Conservation (phyloP, 1,140 invertebrate species). For the Pseudomyrmex cubaensis region DNA sequence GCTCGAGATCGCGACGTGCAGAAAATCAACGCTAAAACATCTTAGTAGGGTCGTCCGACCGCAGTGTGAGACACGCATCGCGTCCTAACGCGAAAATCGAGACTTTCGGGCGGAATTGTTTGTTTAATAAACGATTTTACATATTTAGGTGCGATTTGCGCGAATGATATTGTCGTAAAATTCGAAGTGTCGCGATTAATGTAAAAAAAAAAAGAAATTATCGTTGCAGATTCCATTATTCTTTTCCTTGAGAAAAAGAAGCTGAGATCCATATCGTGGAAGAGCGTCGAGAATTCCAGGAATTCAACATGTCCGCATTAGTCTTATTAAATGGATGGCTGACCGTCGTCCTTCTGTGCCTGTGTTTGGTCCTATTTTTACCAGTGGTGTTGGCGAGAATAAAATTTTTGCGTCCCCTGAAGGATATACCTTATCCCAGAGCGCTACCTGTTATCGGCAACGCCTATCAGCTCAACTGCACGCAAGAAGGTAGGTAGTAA, state of each 20-base stretch:
- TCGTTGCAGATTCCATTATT: no score
- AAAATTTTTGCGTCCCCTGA: slow-evolving; percentile 75
- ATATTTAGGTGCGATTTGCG: no score
- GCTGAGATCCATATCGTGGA: not conserved
- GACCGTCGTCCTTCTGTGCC: slow-evolving; percentile 59
- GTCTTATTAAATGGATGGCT: slow-evolving; percentile 45
- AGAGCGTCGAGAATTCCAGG: not conserved
- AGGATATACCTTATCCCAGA: slow-evolving; percentile 76
- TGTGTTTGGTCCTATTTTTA: slow-evolving; percentile 61
- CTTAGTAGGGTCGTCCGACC: not conserved
- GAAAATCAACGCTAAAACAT: not conserved
- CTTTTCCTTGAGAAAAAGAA: not conserved
- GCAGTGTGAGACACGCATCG: not conserved
- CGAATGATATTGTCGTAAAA: no score
- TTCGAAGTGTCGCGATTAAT: no score
- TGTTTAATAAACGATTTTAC: not conserved
- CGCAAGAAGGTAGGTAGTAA: slow-evolving; percentile 75
- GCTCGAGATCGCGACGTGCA: not conserved
- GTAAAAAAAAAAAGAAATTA: no score
- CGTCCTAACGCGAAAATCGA: not conserved
- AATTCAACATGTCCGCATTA: not conserved
- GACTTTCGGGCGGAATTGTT: not conserved
- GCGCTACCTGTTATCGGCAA: slow-evolving; percentile 80
- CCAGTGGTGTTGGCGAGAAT: slow-evolving; percentile 63
- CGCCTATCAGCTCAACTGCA: slow-evolving; percentile 77